phyloP scores from a whole-genome alignment of 2,113 vertebrate species.

The Crotalus helleri region DNA sequence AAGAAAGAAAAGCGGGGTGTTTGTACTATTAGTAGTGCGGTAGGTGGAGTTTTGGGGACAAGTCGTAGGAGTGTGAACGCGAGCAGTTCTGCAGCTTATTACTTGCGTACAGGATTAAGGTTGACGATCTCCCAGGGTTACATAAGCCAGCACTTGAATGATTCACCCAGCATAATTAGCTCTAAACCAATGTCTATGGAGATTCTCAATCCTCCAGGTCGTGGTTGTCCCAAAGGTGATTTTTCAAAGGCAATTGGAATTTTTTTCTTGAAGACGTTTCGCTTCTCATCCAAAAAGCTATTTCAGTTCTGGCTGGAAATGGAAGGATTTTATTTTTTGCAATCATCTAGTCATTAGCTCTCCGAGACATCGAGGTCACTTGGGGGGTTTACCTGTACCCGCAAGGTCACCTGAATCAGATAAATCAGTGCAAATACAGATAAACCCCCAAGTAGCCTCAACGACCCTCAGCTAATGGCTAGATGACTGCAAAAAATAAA shows the following conservation, averaged over 20 bases:
- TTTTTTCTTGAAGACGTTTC: background rate
- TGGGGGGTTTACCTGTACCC: background rate
- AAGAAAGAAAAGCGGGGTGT: background rate
- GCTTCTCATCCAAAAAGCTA: background rate
- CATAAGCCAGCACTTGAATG: background rate
- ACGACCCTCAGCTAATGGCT: background rate
- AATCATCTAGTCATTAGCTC: background rate
- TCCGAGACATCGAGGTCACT: background rate
- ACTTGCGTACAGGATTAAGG: background rate
- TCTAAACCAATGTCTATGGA: background rate
- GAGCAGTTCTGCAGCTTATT: background rate
- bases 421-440: background rate
- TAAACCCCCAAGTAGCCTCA: background rate
- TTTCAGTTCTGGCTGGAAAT: background rate
- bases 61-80: background rate
- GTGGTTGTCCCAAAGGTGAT: background rate
- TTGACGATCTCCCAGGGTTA: background rate
- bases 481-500: background rate
- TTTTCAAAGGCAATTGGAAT: background rate
- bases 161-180: background rate
- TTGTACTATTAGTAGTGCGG: background rate
- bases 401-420: background rate
- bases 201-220: background rate
- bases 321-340: background rate
- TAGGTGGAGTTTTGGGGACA: background rate